Base-by-base conservation (phyloP, 2,113 vertebrate genomes). In the Entomyzon cyanotis region DNA sequence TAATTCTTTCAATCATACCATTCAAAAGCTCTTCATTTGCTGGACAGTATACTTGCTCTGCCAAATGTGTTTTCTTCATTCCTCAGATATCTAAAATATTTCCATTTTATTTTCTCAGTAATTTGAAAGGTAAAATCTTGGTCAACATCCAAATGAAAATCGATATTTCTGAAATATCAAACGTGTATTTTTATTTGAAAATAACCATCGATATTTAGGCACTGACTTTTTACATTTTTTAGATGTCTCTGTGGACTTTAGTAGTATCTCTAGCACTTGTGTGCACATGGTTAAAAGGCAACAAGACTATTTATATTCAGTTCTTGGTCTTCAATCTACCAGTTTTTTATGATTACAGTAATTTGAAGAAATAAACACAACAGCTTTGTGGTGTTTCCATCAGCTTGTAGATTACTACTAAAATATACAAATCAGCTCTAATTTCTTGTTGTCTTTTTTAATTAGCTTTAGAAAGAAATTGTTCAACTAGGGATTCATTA, bases 281-380 rank as follows among this genome's bases (percentile, higher is more conserved):
- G 11, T 65, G 7, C 28, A 50, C 1, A 5, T 25, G 9, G 31
- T 58, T 65, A 70, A 23, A 65, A 20, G 5, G 8, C 6, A 88
- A 50, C 7, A 64, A 35, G 10, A 60, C 1, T 16, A 35, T 41
- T 65, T 7, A 30, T 15, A 2, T 69, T 84, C 18, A 12, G 2
- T 71, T 86, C 16, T 70, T 64, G 19, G 9, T 78, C 23, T 67
- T 87, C 59, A 69, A 69, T 22, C 5, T 80, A 18, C 16, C 6
- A 0, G 1, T 0, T 9, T 76, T 67, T 68, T 5, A 59, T 46
- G 0, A 67, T 35, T 67, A 42, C 10, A 47, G 6, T 17, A 10
- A 64, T 64, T 76, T 46, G 37, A 68, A 49, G 12, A 82, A 63
- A 85, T 49, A 73, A 80, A 52, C 53, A 7, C 10, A 63, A n/a